Evolutionary conservation across 2,113 vertebrate genomes (phyloP), one percentile per base, ranked within the genome.

Genomic region (Protomyctophum bolini): DNA sequence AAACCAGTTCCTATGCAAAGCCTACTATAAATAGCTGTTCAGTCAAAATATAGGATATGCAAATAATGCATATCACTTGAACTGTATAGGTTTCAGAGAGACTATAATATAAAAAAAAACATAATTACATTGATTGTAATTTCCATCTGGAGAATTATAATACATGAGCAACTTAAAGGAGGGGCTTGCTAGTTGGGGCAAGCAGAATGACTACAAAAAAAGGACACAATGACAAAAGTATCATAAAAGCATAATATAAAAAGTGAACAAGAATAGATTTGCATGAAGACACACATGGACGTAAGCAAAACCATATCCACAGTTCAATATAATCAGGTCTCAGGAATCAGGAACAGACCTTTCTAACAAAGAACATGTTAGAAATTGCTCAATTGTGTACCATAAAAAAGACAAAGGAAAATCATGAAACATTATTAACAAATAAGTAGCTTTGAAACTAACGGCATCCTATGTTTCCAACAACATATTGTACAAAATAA

Each of bases 401-500:
- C 72, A 67, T 70, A 74, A 85, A 85, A 83, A 41, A 41, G 33
- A 41, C 33, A 41, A 41, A 41, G 5, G 33, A 41, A 41, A 41
- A 41, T 41, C 5, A 41, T 3, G 33, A 41, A 81, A 82, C 70
- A 78, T 54, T 58, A 73, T 83, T 76, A 85, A 88, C 86, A 89
- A 77, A 79, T 71, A 95, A 94, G 95, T 94, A 93, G 93, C 95
- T 95, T 86, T 56, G 94, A 95, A 97, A 95, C 89, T 73, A 94
- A 94, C 94, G 94, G 94, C 94, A 95, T 95, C 94, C 94, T 95
- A 96, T 92, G 93, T 94, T 96, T 95, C 93, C 93, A 95, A 97
- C 93, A 91, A 96, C 95, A 96, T 97, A 96, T 96, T 94, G 95
- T 98, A 98, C 95, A 99, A 98, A 98, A 98, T 99, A 99, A 99